Conservation (phyloP, 2,113 vertebrate species). For the Nerophis ophidion region DNA sequence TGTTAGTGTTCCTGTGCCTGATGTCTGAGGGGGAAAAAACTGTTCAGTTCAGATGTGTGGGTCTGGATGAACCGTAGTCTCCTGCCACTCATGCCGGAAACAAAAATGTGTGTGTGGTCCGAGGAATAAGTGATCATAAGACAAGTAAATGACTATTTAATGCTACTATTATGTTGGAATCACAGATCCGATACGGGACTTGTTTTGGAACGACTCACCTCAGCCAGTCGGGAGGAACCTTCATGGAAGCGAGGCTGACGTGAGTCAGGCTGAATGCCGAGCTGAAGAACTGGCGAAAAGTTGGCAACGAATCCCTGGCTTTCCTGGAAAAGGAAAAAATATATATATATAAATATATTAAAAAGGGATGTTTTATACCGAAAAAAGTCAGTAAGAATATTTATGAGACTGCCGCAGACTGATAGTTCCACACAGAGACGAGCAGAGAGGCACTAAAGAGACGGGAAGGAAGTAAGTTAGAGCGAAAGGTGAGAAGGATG, state of each 20-base stretch:
- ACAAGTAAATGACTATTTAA: too few species aligned
- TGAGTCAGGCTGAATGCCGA: conserved; percentile 80
- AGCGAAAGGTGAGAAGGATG: background rate
- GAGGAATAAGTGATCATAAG: too few species aligned
- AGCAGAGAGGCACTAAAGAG: conserved; percentile 16
- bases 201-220: conserved; percentile 67
- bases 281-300: conserved; percentile 87
- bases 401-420: conserved; percentile 23
- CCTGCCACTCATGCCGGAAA: too few species aligned
- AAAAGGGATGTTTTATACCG: background rate
- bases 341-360: too few species aligned
- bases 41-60: too few species aligned
- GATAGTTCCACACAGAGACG: conserved; percentile 24
- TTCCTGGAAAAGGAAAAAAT: conserved; percentile 73
- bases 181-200: too few species aligned
- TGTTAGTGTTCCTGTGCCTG: too few species aligned
- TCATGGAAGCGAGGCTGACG: conserved; percentile 79
- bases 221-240: conserved; percentile 82
- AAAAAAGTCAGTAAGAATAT: conserved; percentile 7
- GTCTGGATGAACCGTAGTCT: too few species aligned
- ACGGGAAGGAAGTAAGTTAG: background rate
- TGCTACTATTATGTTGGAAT: too few species aligned
- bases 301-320: conserved; percentile 78
- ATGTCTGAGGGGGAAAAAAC: too few species aligned
- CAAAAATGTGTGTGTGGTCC: too few species aligned